These are phyloP conservation scores for Mus caroli DNA, from an alignment of 2,797 vertebrate species.

Conservation along the genomic window DNA sequence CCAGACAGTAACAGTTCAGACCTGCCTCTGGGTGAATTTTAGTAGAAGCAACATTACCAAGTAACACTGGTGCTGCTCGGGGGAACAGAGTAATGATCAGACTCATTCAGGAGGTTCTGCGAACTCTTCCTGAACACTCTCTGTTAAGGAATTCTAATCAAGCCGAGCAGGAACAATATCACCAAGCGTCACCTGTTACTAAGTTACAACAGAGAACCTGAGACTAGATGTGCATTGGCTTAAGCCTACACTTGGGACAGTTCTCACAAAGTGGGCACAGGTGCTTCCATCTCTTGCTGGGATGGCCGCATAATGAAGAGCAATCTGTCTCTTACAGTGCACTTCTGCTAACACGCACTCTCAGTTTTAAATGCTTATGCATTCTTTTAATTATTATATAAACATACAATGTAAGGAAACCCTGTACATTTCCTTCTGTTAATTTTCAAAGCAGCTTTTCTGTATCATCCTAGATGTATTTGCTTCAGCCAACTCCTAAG, in stretches of 20 bases:
- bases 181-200: not conserved
- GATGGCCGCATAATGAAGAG: not conserved
- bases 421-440: not conserved
- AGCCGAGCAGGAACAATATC: not conserved
- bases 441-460: constrained; percentile 19
- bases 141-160: constrained; percentile 19
- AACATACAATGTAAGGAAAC: not conserved
- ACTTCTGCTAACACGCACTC: not conserved
- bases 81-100: constrained; percentile 7
- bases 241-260: not conserved
- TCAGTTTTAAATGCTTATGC: constrained; percentile 2
- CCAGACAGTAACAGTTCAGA: constrained; percentile 1
- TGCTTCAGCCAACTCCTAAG: not conserved
- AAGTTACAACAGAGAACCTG: constrained; percentile 49
- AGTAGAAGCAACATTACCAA: not conserved
- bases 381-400: constrained; percentile 37
- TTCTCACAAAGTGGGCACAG: not conserved
- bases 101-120: not conserved
- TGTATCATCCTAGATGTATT: not conserved
- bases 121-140: not conserved
- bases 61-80: not conserved
- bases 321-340: not conserved
- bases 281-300: not conserved
- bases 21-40: constrained; percentile 41
- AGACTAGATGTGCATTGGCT: not conserved